These are phyloP conservation scores for Tromatobia lineatoria DNA, from an alignment of 2,888 invertebrate species.

Conservation along the genomic window DNA sequence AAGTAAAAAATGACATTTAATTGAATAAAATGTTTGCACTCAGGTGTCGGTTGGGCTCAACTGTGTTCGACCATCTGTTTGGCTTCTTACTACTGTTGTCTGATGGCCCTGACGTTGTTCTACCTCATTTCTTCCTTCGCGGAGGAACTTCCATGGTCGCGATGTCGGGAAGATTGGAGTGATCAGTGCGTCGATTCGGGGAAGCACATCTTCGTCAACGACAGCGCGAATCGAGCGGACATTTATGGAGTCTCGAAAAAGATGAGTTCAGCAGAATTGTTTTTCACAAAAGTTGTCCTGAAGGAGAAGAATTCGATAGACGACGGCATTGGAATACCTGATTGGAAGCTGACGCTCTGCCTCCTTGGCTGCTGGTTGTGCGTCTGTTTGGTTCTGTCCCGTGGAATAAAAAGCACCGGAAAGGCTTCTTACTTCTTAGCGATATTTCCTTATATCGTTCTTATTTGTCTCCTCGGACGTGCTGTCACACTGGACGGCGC, in stretches of 20 bases:
- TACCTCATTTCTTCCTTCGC: slow-evolving; percentile 85
- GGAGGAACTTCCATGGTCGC: slow-evolving; percentile 85
- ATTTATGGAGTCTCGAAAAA: slow-evolving; percentile 58
- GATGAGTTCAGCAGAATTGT: slow-evolving; percentile 78
- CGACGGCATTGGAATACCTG: slow-evolving; percentile 87
- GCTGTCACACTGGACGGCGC: slow-evolving; percentile 89
- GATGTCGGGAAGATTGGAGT: slow-evolving; percentile 82
- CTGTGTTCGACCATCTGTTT: slow-evolving; percentile 84
- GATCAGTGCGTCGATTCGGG: slow-evolving; percentile 77
- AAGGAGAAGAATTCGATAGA: slow-evolving; percentile 86
- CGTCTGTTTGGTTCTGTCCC: slow-evolving; percentile 86
- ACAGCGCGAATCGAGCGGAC: slow-evolving; percentile 28
- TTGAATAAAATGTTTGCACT: slow-evolving; percentile 1
- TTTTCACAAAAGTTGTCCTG: slow-evolving; percentile 85
- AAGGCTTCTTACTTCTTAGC: slow-evolving; percentile 91
- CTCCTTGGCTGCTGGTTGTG: slow-evolving; percentile 86
- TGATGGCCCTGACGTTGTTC: slow-evolving; percentile 86
- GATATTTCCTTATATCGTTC: slow-evolving; percentile 89
- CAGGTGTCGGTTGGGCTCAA: slow-evolving; percentile 87
- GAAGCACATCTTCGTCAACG: slow-evolving; percentile 20
- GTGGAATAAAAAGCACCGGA: slow-evolving; percentile 88
- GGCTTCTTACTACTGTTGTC: slow-evolving; percentile 85
- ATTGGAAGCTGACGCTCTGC: slow-evolving; percentile 87
- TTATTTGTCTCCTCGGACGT: slow-evolving; percentile 88
- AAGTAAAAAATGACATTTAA: not conserved